Base-by-base conservation (phyloP, 2,113 vertebrate species). In the Cottus gobio region DNA sequence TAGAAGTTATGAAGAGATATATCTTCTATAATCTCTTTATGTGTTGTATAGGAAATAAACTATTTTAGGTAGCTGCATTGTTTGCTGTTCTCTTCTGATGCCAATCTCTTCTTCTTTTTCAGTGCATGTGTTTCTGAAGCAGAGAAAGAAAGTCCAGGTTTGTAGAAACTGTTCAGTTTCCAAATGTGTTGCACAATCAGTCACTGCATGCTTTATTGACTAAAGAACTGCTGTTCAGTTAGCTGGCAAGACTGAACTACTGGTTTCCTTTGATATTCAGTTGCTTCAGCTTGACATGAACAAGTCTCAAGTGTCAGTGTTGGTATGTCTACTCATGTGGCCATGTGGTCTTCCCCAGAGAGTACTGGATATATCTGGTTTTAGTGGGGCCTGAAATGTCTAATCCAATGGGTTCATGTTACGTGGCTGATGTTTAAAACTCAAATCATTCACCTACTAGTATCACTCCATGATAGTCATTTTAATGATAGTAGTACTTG, bases 101-200 rank as follows among this genome's bases (percentile, higher is more conserved):
- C 0, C 15, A 20, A 0, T 37, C 1, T 54, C 7, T 61, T 11
- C 24, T 36, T 86, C 22, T 86, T 44, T 89, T 85, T 42, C 90
- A 99, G 97, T 81, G 96, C 97, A 10, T 95, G 96, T 71, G 93
- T 95, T 74, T 97, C 96, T 24, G 93, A 93, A 52, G 95, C 93
- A 61, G 96, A 97, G 89, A 97, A 94, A 85, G 94, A 95, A 88
- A 95, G 58, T 61, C 89, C 93, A 93, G 96, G 97, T 98, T 87
- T 83, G 91, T 88, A 34, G 15, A n/a, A n/a, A n/a, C 54, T 63
- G 24, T 37, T 46, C 3, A 22, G 7, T 58, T 34, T 48, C 2
- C 7, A 20, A 34, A 26, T 37, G 2, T 63, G 22, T 37, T 52
- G 9, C 15, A 50, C 15, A 13, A 16, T n/a, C 15, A 44, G 34